Conservation (phyloP, 1,140 invertebrate species). For the Ladona fulva region DNA sequence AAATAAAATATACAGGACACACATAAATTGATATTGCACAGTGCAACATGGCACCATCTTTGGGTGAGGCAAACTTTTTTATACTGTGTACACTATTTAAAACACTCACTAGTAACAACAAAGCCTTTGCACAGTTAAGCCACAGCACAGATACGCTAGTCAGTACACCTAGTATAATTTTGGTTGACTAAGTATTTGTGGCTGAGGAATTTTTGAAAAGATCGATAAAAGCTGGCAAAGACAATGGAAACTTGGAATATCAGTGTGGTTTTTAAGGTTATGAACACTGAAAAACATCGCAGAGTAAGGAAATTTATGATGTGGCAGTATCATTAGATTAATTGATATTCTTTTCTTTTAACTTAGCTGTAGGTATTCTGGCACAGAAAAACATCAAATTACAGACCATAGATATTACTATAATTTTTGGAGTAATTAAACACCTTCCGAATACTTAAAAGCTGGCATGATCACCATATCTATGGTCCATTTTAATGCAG, state of each 20-base stretch:
- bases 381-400: neutral
- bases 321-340: neutral
- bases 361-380: neutral
- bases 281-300: neutral
- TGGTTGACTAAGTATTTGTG: neutral
- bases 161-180: neutral
- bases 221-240: slow-evolving; percentile 9
- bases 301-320: neutral
- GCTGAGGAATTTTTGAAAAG: neutral
- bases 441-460: neutral
- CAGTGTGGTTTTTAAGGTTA: neutral
- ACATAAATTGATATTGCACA: neutral
- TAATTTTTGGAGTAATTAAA: neutral
- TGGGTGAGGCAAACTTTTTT: slow-evolving; percentile 2
- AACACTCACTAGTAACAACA: slow-evolving; percentile 6
- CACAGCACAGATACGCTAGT: neutral
- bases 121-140: slow-evolving; percentile 1
- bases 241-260: neutral
- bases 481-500: slow-evolving; percentile 9
- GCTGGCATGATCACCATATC: neutral
- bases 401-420: neutral
- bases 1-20: neutral
- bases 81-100: neutral
- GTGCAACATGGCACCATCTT: neutral
- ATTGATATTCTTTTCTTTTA: neutral